phyloP scores from a whole-genome alignment of 2,113 vertebrate genomes.

The Sapayoa aenigma region DNA sequence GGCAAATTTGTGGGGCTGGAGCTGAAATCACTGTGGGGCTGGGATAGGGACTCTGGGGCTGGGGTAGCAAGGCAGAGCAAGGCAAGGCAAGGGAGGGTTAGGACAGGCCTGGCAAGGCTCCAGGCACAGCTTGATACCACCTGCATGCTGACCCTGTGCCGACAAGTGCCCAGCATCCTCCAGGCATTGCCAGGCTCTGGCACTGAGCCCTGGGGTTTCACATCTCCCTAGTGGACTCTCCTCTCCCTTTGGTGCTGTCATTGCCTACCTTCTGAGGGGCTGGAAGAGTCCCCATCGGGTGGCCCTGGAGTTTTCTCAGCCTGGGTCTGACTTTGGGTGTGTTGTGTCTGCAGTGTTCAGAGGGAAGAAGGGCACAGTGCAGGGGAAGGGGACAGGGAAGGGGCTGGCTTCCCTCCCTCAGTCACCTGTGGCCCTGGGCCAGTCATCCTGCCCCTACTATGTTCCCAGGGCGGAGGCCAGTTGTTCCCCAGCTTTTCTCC shows the following conservation, averaged over 20 bases:
- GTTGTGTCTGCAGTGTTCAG: neutral
- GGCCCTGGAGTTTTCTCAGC: neutral
- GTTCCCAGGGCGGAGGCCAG: accelerated
- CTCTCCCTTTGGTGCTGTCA: neutral
- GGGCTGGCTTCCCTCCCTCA: neutral
- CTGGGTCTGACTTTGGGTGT: neutral
- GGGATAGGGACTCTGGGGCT: neutral
- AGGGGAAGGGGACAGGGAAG: neutral
- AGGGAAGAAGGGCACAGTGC: neutral
- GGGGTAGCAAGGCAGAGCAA: neutral
- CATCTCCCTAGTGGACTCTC: neutral
- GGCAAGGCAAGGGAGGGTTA: neutral
- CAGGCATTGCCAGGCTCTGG: neutral
- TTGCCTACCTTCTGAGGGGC: neutral
- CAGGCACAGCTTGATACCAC: neutral
- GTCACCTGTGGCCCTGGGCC: accelerated
- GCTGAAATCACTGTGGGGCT: neutral
- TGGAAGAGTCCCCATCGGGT: neutral
- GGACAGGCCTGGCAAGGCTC: neutral
- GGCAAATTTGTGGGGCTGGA: neutral
- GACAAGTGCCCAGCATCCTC: neutral
- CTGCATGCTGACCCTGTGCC: neutral
- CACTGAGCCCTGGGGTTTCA: neutral
- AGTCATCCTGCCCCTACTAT: accelerated
- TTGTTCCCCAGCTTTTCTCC: neutral